These are phyloP conservation scores for Phylloscopus whistleri DNA, from an alignment of 2,113 vertebrate genomes.

Conservation along the genomic window DNA sequence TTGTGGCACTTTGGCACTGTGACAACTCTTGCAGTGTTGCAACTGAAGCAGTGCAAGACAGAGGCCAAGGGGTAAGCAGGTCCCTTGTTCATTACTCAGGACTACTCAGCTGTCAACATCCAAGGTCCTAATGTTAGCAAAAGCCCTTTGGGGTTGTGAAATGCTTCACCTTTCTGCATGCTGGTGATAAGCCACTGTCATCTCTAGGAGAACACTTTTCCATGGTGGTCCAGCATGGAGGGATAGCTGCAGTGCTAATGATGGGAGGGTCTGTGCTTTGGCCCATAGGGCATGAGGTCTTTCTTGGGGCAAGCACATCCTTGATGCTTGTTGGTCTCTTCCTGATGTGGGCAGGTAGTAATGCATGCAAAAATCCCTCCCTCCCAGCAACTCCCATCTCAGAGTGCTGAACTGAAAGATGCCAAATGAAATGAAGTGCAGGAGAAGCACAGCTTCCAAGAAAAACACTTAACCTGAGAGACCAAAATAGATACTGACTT, in stretches of 20 bases:
- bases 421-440: background rate
- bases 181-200: background rate
- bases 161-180: background rate
- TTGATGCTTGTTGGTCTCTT: background rate
- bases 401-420: background rate
- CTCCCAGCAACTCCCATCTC: background rate
- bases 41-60: background rate
- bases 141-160: background rate
- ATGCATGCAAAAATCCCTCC: background rate
- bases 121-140: background rate
- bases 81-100: background rate
- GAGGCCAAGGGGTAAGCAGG: rapidly evolving
- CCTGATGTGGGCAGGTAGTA: background rate
- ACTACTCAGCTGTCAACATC: background rate
- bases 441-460: background rate
- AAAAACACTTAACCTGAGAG: background rate
- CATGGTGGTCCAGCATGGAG: background rate
- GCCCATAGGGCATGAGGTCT: background rate
- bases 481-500: background rate
- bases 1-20: background rate
- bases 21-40: background rate
- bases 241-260: rapidly evolving
- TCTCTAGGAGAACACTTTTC: background rate
- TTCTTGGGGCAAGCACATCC: background rate
- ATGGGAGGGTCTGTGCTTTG: background rate